Evolutionary conservation across 2,797 vertebrate species (phyloP).

Genomic region (Lacerta agilis): DNA sequence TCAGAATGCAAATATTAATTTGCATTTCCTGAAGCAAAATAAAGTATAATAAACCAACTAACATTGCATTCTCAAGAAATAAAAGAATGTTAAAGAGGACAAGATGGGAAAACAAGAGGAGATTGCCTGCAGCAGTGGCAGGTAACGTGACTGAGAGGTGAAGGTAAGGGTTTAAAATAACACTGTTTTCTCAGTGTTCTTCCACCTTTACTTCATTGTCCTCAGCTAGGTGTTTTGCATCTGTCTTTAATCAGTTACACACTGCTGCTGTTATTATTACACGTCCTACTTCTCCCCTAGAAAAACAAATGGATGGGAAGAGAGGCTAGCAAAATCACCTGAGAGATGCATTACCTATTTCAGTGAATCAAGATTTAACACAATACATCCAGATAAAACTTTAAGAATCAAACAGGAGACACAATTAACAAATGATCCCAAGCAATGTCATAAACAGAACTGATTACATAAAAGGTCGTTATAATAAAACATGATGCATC

Average conservation of each 20-base stretch:
- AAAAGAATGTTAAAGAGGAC: not conserved
- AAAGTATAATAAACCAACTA: not conserved
- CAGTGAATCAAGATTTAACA: slow-evolving; percentile 33
- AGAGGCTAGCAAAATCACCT: slow-evolving; percentile 49
- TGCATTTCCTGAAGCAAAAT: too few relatives aligned
- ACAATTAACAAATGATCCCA: slow-evolving; percentile 41
- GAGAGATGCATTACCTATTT: slow-evolving; percentile 23
- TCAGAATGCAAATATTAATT: not conserved
- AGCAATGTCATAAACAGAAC: slow-evolving; percentile 29
- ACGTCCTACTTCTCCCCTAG: slow-evolving; percentile 46
- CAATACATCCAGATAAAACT: slow-evolving; percentile 8
- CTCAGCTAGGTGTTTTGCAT: not conserved
- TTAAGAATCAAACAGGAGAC: slow-evolving; percentile 24
- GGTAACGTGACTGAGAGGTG: not conserved
- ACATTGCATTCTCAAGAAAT: not conserved
- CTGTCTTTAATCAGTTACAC: not conserved
- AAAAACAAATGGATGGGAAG: too few relatives aligned
- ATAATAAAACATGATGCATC: slow-evolving; percentile 39
- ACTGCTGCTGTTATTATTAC: not conserved
- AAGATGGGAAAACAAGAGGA: not conserved
- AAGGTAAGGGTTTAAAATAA: not conserved
- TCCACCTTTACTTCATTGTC: not conserved
- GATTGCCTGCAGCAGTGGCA: too few relatives aligned
- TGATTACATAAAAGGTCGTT: slow-evolving; percentile 49
- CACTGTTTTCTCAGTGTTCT: not conserved